phyloP scores from a whole-genome alignment of 2,797 vertebrate genomes.

The Vipera latastei region DNA sequence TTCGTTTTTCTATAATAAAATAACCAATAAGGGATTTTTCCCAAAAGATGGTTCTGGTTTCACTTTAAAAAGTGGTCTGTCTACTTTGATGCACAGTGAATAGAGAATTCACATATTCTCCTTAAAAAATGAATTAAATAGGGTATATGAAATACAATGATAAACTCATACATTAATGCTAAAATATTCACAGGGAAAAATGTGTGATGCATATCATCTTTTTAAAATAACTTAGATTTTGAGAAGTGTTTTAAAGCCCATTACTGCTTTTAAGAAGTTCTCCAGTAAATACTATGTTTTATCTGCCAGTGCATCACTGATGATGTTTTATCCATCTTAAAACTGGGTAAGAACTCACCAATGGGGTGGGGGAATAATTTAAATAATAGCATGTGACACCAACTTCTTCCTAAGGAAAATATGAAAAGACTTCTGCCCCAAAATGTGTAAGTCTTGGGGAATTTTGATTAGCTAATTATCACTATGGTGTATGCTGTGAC shows the following conservation, averaged over 20 bases:
- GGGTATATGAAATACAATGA: background rate
- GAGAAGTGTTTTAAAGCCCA: background rate
- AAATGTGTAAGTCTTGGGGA: background rate
- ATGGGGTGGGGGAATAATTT: background rate
- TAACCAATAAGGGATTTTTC: background rate
- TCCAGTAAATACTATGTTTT: background rate
- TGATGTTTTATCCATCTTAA: background rate
- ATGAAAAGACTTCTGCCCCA: background rate
- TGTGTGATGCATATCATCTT: background rate
- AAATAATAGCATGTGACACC: background rate
- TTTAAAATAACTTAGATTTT: background rate
- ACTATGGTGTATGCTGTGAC: background rate
- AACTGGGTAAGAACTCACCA: background rate
- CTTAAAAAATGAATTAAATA: background rate
- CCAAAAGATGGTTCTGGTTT: background rate
- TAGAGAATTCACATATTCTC: background rate
- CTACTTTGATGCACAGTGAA: background rate
- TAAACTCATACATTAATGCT: background rate
- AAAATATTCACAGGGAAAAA: background rate
- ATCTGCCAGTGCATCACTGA: background rate
- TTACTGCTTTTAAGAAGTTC: fast-evolving
- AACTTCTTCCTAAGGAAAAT: background rate
- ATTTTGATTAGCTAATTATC: background rate
- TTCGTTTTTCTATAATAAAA: background rate
- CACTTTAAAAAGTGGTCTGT: background rate